Evolutionary conservation across 1,140 invertebrate species (phyloP).

Genomic region (Spodoptera frugiperda): DNA sequence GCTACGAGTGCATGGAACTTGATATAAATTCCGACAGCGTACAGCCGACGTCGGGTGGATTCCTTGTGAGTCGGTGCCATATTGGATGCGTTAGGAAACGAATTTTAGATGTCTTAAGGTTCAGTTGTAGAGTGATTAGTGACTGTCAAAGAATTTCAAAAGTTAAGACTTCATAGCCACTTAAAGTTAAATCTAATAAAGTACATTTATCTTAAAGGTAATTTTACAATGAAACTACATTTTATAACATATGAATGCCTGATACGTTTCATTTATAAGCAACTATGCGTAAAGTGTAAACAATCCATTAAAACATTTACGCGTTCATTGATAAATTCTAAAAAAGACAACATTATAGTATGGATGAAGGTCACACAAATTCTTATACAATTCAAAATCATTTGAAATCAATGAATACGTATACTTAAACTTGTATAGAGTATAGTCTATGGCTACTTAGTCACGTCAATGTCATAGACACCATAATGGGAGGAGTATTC

Average conservation of each 20-base stretch:
- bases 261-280: no score
- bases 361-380: neutral
- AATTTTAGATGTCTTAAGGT: neutral
- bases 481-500: conserved; percentile 18
- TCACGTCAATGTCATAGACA: conserved; percentile 30
- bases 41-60: neutral
- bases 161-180: no score
- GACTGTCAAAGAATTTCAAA: no score
- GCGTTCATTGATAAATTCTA: no score
- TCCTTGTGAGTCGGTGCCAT: conserved; percentile 7
- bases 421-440: neutral
- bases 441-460: conserved; percentile 18
- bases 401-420: neutral
- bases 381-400: neutral
- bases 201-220: no score
- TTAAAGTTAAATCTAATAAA: no score
- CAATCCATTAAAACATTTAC: no score
- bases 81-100: neutral
- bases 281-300: no score
- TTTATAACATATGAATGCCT: no score
- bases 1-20: neutral
- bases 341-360: no score
- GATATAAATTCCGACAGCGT: conserved; percentile 17
- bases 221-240: no score
- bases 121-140: no score